Base-by-base conservation (phyloP, 2,113 vertebrate species). In the Tyrannus savana region DNA sequence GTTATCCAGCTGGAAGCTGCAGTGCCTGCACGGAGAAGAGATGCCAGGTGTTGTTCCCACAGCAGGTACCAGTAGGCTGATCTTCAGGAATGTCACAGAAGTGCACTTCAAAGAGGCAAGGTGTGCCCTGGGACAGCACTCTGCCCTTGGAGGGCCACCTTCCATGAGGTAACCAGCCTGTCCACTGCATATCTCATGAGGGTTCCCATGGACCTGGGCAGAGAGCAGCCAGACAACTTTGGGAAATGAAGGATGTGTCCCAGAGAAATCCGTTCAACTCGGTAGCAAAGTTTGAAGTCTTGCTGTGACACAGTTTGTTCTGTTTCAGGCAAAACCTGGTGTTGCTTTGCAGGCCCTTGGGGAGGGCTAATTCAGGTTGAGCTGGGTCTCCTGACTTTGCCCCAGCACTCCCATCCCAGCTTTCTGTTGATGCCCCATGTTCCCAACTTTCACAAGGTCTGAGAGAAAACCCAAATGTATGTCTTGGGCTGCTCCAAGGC, bases 401-500 rank as follows among this genome's bases (percentile, higher is more conserved):
- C 0, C 47, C 58, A 72, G 3, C 7, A 23, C 22, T 58, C 16
- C 31, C 47, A 7, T 31, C 22, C 39, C 39, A 33, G 22, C 30
- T 41, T 24, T 55, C 39, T 35, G 21, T 41, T 15, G 6, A 14
- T 59, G 8, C 4, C 19, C 27, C 6, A 13, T 41, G 33, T 41
- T 39, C 1, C 4, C n/a, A 42, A 19, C 5, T 3, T 30, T 37
- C 46, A 23, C 18, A 2, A 9, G 14, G 10, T 41, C 23, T 55
- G 64, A 73, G 49, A 46, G 49, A n/a, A 63, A 80, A 44, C 13
- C 2, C 8, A 46, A 42, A 41, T 39, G 39, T 39, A 37, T 7
- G 2, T 31, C 58, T 73, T 39, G 9, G 1, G 11, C 28, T 58
- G 13, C 18, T 84, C 52, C 21, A 71, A 31, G 42, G 18, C 10